Base-by-base conservation (phyloP, 2,113 vertebrate species). In the Morphnarchus princeps region DNA sequence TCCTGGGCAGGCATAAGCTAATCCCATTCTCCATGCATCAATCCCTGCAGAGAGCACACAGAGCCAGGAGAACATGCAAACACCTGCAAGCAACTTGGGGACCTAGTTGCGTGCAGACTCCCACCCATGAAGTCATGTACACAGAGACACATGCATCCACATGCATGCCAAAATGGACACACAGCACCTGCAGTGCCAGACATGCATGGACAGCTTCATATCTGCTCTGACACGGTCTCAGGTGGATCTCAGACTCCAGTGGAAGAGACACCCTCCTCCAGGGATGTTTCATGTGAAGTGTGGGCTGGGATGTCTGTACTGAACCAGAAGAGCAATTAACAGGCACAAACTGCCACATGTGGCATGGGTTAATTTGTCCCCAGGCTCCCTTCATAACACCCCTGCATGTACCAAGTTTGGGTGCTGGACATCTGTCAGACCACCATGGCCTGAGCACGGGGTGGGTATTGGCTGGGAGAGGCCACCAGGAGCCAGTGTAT, bases 401-500 rank as follows among this genome's bases (percentile, higher is more conserved):
- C 42, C 20, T 89, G 57, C 49, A 13, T 1, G 3, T 21, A 59
- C 18, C 70, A 36, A 15, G 7, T 57, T 38, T 67, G 63, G 72
- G 38, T 28, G 20, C 79, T 55, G 71, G 79, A 55, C 1, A 4
- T 9, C 26, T 34, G 29, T 47, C 32, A 62, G 63, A 36, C 26
- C 4, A 3, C n/a, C 19, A 2, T 7, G 38, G 71, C 43, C 86
- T 42, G 25, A 77, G 38, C 43, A 40, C 0, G 0, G 31, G 6
- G 7, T 54, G 29, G 21, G 8, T 32, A 4, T 13, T 29, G 21
- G 13, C 43, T 34, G 63, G 36, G 40, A 88, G 45, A 25, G 84
- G 22, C 16, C 42, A 10, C 25, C 0, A 0, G 43, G 4, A 57
- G 29, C 42, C 45, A n/a, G 59, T 25, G 43, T 10, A 1, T 0